A percentile compares a stretch with the other conserved stretches of the same genome.
Conservation (phyloP, 2,888 invertebrate genomes). For the Fissipunctia ypsillon region DNA sequence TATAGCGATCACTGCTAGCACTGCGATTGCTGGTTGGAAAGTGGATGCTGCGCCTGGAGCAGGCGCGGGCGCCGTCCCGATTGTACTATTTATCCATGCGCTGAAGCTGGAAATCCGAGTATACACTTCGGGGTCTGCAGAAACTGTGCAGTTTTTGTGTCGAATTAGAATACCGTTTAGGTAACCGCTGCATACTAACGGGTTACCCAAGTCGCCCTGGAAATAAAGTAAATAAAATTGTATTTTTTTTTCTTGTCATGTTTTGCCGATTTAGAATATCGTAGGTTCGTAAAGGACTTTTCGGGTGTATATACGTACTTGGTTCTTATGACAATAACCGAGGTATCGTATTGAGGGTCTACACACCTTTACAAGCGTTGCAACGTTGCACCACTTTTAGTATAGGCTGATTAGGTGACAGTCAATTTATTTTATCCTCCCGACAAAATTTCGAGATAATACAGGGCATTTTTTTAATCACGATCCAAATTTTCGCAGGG, state of each 20-base stretch:
- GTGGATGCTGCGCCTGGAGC: constrained; percentile 8
- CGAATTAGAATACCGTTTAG: constrained; percentile 17
- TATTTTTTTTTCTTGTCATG: too few relatives aligned
- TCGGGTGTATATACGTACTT: neutral
- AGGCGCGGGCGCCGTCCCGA: neutral
- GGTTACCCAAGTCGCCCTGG: constrained; percentile 32
- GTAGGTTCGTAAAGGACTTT: neutral
- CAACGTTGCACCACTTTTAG: neutral
- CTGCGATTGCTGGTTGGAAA: constrained; percentile 11
- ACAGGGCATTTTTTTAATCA: too few relatives aligned
- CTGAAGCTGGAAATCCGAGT: constrained; percentile 19
- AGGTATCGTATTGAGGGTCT: neutral
- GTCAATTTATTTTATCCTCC: neutral
- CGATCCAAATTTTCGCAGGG: too few relatives aligned
- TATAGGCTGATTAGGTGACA: neutral
- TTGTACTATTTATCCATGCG: constrained; percentile 9
- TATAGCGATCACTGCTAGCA: constrained; percentile 17
- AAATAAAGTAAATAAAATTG: constrained; percentile 5
- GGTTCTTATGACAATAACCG: neutral
- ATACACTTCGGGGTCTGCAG: constrained; percentile 23
- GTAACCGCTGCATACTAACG: constrained; percentile 22
- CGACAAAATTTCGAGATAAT: neutral
- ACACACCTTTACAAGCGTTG: neutral
- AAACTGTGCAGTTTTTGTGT: constrained; percentile 17
- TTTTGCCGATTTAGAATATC: neutral